These are phyloP conservation scores for Sycobia sp. DNA, from an alignment of 1,140 invertebrate species.

Conservation along the genomic window DNA sequence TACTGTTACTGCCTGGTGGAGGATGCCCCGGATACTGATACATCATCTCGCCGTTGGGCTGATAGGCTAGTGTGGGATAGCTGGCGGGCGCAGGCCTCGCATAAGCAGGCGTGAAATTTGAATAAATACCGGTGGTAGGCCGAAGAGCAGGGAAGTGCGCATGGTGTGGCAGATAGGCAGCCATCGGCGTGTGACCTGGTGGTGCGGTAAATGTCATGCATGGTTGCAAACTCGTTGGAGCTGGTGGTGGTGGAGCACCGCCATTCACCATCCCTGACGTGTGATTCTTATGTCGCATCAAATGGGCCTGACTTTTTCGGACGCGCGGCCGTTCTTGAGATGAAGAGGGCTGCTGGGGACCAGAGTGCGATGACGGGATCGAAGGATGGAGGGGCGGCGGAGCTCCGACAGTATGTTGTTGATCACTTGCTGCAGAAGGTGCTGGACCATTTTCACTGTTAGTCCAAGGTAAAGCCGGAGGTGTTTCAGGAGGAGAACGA, in stretches of 20 bases:
- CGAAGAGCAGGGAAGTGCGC: slow-evolving; percentile 56
- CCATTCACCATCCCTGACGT: slow-evolving; percentile 52
- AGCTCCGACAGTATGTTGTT: slow-evolving; percentile 45
- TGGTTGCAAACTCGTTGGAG: slow-evolving; percentile 9
- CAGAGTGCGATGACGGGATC: slow-evolving; percentile 45
- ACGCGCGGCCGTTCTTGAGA: slow-evolving; percentile 47
- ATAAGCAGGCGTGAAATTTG: slow-evolving; percentile 58
- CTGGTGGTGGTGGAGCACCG: slow-evolving; percentile 39
- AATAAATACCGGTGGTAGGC: slow-evolving; percentile 54
- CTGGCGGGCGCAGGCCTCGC: slow-evolving; percentile 54
- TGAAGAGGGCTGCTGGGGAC: slow-evolving; percentile 31
- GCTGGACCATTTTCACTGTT: slow-evolving; percentile 28
- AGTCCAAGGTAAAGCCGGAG: slow-evolving; percentile 59
- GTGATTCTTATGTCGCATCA: slow-evolving; percentile 55
- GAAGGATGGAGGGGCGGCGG: slow-evolving; percentile 55
- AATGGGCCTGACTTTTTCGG: slow-evolving; percentile 49
- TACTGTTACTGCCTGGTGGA: slow-evolving; percentile 45
- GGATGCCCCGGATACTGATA: slow-evolving; percentile 61
- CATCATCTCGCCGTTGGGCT: slow-evolving; percentile 62
- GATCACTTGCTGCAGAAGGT: slow-evolving; percentile 45
- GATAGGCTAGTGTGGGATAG: slow-evolving; percentile 54
- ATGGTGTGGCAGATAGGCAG: slow-evolving; percentile 55
- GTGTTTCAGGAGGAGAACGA: slow-evolving; percentile 67
- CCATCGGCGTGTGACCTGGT: slow-evolving; percentile 54
- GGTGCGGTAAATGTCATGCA: slow-evolving; percentile 51